Evolutionary conservation across 2,113 vertebrate species (phyloP).

Genomic region (Neodon shergylaensis): DNA sequence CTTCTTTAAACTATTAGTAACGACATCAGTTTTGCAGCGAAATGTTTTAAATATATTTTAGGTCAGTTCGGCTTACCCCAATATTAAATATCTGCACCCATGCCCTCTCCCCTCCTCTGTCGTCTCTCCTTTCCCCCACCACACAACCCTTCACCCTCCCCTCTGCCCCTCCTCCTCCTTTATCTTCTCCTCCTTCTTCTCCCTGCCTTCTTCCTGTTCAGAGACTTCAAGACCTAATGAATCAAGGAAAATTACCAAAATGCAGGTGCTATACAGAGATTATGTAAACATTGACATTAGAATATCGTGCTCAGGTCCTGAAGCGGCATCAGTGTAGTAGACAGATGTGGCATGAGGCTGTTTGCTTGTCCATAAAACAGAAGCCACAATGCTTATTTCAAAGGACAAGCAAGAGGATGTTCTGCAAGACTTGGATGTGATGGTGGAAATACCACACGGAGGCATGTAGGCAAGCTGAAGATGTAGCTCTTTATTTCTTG

Average conservation of each 20-base stretch:
- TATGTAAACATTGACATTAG: neutral
- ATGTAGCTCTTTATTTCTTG: neutral
- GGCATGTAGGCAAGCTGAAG: neutral
- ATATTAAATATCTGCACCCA: neutral
- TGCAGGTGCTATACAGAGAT: neutral
- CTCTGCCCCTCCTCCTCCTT: neutral
- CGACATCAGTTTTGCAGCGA: neutral
- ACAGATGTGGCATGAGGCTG: neutral
- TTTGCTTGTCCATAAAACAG: neutral
- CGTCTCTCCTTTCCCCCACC: neutral
- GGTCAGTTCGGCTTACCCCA: neutral
- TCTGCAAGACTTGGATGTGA: neutral
- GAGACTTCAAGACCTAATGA: neutral
- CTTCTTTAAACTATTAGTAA: neutral
- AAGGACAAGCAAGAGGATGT: neutral
- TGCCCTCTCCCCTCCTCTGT: neutral
- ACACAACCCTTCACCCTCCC: no score
- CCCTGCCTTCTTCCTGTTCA: neutral
- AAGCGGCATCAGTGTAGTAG: neutral
- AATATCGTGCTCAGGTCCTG: neutral
- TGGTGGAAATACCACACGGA: neutral
- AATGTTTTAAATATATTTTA: neutral
- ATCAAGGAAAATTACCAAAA: neutral
- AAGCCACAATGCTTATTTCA: neutral
- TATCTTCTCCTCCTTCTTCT: no score